phyloP scores from a whole-genome alignment of 30 jellyfish, hydroid and myxozoan species.

The Aurelia sp. region DNA sequence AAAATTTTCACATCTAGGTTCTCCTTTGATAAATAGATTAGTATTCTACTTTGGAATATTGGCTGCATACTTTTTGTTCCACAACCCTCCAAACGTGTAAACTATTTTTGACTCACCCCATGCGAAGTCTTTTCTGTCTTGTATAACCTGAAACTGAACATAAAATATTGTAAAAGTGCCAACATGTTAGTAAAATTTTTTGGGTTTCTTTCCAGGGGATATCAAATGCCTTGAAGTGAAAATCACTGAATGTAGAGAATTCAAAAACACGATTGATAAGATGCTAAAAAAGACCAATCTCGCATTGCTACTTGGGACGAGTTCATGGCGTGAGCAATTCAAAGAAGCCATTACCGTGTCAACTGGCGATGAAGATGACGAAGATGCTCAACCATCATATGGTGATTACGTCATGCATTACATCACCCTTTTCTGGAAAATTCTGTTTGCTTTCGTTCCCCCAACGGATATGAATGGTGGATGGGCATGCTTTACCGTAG shows the following conservation, averaged over 20 bases:
- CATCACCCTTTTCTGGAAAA: slow-evolving; percentile 93
- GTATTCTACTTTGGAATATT: too few relatives aligned
- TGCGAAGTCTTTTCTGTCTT: too few relatives aligned
- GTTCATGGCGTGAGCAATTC: slow-evolving; percentile 98
- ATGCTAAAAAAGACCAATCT: slow-evolving; percentile 91
- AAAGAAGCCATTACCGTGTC: slow-evolving; percentile 93
- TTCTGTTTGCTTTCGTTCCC: slow-evolving; percentile 91
- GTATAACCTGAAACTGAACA: not conserved
- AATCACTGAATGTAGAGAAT: slow-evolving; percentile 92
- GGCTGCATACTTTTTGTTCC: too few relatives aligned
- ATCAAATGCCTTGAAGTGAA: slow-evolving; percentile 70
- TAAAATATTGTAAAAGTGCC: not conserved
- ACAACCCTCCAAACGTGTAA: too few relatives aligned
- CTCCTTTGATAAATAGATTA: too few relatives aligned
- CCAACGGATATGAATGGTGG: slow-evolving; percentile 98
- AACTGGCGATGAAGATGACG: slow-evolving; percentile 89
- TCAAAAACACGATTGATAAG: slow-evolving; percentile 91
- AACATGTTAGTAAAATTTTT: not conserved
- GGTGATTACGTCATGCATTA: slow-evolving; percentile 97
- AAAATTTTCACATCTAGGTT: too few relatives aligned
- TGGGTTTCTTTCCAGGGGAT: slow-evolving; percentile 68
- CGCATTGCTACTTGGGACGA: slow-evolving; percentile 80
- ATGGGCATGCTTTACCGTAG: slow-evolving; percentile 94
- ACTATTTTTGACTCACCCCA: too few relatives aligned
- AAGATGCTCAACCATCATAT: slow-evolving; percentile 90